Percentiles rank a stretch among this genome's conserved stretches.
Conservation (phyloP, 2,113 vertebrate genomes). For the Nestor notabilis region DNA sequence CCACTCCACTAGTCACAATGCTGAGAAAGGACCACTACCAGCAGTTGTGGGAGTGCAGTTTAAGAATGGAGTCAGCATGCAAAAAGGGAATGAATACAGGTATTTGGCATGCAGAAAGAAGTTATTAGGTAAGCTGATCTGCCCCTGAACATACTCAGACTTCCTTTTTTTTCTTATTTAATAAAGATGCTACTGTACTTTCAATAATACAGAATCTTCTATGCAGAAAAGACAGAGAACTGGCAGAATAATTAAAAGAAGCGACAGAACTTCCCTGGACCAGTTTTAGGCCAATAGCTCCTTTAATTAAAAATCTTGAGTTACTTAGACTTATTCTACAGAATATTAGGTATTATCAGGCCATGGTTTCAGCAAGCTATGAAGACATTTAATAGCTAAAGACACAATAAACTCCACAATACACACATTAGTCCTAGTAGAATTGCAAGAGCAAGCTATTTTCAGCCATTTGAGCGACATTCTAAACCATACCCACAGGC, state of each 20-base stretch:
- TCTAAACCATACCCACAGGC: neutral
- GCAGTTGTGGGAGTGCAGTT: neutral
- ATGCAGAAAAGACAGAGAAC: neutral
- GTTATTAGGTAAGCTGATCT: neutral
- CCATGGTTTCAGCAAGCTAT: neutral
- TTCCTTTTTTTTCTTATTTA: neutral
- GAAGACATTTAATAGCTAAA: neutral
- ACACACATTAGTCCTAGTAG: neutral
- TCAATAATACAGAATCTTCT: neutral
- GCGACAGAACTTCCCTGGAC: neutral
- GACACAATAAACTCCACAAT: neutral
- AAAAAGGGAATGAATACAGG: neutral
- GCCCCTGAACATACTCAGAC: neutral
- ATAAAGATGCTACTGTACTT: neutral
- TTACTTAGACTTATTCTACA: neutral
- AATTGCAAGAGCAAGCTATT: neutral
- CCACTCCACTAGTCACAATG: neutral
- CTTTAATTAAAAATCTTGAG: neutral
- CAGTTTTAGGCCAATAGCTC: neutral
- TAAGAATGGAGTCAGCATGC: neutral
- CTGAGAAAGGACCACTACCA: neutral
- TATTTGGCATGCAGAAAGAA: neutral
- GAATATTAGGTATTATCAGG: neutral
- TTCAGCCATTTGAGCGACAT: neutral
- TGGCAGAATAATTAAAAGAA: neutral